Percentiles rank a stretch among this genome's conserved stretches.
Conservation (phyloP, 2,113 vertebrate genomes). For the Catharus minimus region DNA sequence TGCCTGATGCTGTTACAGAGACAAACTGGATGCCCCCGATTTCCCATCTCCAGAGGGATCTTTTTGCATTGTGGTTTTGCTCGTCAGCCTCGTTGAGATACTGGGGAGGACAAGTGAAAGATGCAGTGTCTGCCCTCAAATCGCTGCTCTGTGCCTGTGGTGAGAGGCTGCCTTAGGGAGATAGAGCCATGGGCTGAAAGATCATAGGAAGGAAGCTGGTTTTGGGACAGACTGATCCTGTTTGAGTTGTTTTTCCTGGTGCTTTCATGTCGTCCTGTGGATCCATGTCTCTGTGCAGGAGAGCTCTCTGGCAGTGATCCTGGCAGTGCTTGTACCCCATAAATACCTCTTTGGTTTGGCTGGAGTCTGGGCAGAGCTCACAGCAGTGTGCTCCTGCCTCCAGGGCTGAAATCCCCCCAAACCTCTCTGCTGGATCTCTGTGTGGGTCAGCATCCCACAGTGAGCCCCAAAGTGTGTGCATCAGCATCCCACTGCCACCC, state of each 20-base stretch:
- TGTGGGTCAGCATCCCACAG: not conserved
- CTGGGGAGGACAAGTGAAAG: conserved; percentile 27
- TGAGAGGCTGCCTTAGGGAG: not conserved
- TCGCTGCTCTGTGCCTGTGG: not conserved
- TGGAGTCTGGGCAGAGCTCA: not conserved
- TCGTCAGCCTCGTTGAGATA: conserved; percentile 1
- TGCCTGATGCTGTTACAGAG: conserved; percentile 50
- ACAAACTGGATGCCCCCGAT: conserved; percentile 29
- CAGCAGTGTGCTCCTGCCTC: not conserved
- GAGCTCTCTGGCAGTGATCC: not conserved
- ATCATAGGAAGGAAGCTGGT: not conserved
- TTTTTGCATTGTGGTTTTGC: not conserved
- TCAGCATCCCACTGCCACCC: not conserved
- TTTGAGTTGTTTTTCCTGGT: not conserved
- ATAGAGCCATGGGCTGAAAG: not conserved
- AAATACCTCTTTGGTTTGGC: not conserved
- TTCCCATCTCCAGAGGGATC: conserved; percentile 26
- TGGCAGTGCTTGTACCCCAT: not conserved
- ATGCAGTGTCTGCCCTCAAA: not conserved
- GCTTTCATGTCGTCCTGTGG: accelerated
- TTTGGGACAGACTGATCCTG: not conserved
- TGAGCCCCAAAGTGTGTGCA: accelerated
- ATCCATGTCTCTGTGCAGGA: not conserved
- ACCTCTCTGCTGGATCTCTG: not conserved
- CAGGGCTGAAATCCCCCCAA: not conserved